Evolutionary conservation across 2,113 vertebrate genomes (phyloP).

Genomic region (Lichenostomus cassidix): DNA sequence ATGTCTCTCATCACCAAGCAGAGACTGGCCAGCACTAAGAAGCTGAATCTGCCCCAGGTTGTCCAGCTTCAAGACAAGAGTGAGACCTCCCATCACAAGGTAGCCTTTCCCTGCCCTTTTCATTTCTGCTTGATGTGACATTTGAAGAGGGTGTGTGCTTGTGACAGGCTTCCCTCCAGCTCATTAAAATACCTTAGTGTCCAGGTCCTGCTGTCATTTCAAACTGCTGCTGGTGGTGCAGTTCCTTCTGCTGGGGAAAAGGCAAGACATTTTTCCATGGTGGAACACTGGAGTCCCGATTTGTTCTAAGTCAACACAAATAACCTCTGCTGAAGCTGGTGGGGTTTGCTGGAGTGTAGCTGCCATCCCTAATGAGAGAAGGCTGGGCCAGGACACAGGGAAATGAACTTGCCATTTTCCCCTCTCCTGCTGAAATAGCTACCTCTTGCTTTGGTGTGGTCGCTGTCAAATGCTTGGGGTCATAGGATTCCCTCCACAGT

Average conservation of each 20-base stretch:
- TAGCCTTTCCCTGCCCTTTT: conserved; percentile 62
- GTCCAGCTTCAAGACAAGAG: conserved; percentile 79
- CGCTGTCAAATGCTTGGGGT: background rate
- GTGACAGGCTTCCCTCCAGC: background rate
- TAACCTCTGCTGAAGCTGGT: background rate
- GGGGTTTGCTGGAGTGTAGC: background rate
- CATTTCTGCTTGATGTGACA: background rate
- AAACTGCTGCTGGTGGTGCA: background rate
- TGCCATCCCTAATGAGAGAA: background rate
- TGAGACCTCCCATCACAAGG: conserved; percentile 81
- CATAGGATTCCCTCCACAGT: background rate
- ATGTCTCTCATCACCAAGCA: conserved; percentile 83
- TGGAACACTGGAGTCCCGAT: background rate
- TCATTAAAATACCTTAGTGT: background rate
- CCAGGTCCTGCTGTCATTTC: background rate
- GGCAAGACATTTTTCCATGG: accelerated
- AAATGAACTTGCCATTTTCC: background rate
- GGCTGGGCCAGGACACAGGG: background rate
- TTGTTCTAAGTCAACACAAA: background rate
- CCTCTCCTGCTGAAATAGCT: background rate
- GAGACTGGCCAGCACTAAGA: conserved; percentile 67
- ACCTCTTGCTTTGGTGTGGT: background rate
- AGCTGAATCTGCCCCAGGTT: conserved; percentile 72
- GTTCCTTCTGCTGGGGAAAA: background rate
- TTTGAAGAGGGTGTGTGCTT: background rate